Percentiles rank a stretch among this genome's conserved stretches.
phyloP scores from a whole-genome alignment of 2,888 invertebrate genomes.

The Hirtodrosophila cameraria region DNA sequence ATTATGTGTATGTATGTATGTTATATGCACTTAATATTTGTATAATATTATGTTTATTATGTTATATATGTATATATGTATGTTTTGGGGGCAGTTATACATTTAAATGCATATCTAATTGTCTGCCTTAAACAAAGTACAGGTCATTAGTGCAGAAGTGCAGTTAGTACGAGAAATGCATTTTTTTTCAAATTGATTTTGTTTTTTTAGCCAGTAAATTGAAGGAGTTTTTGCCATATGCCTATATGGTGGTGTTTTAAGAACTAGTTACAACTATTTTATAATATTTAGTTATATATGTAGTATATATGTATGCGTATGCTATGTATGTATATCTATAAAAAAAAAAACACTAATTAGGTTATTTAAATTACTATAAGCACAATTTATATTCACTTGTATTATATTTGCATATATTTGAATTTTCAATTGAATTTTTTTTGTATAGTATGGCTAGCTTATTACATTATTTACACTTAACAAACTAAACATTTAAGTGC shows the following conservation, averaged over 20 bases:
- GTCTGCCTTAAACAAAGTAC: slow-evolving; percentile 48
- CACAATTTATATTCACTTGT: slow-evolving; percentile 72
- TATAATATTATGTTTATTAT: slow-evolving; percentile 24
- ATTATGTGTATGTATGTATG: slow-evolving; percentile 13
- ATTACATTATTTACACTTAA: slow-evolving; percentile 51
- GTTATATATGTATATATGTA: slow-evolving; percentile 9
- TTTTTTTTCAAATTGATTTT: slow-evolving; percentile 16
- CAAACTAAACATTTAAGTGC: slow-evolving; percentile 1
- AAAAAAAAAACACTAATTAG: slow-evolving; percentile 66
- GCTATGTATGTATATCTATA: slow-evolving; percentile 22
- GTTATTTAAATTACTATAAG: slow-evolving; percentile 67
- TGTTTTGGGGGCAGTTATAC: slow-evolving; percentile 29
- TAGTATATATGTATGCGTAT: slow-evolving; percentile 5
- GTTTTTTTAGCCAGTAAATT: slow-evolving; percentile 56
- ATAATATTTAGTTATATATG: slow-evolving; percentile 8
- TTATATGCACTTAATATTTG: slow-evolving; percentile 52
- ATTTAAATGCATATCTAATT: slow-evolving; percentile 55
- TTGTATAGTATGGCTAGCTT: slow-evolving; percentile 23
- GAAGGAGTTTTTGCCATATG: slow-evolving; percentile 68
- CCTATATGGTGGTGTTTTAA: slow-evolving; percentile 49
- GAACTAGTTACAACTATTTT: slow-evolving; percentile 41
- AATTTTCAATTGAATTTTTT: slow-evolving; percentile 28
- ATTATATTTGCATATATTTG: slow-evolving; percentile 40
- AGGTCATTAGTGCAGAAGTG: slow-evolving; percentile 64
- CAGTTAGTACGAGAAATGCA: slow-evolving; percentile 25